These are phyloP conservation scores for Gila robusta DNA, from an alignment of 2,797 vertebrate genomes.

Conservation along the genomic window DNA sequence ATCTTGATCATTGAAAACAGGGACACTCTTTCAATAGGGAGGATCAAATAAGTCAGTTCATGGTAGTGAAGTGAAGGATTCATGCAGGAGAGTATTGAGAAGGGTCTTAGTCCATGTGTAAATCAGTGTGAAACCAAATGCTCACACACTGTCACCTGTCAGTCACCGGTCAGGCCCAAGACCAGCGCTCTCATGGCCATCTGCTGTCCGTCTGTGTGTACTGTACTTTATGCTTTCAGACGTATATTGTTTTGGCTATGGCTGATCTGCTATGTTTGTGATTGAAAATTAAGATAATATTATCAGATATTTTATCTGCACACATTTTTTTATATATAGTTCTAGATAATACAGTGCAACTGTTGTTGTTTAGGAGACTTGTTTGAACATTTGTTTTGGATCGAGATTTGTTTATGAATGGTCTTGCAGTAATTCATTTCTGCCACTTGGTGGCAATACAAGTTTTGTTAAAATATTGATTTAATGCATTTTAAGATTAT, in stretches of 20 bases:
- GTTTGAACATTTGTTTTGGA: not conserved
- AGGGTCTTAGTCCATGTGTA: conserved; percentile 50
- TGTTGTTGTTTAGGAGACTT: not conserved
- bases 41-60: not conserved
- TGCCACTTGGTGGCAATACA: conserved; percentile 27
- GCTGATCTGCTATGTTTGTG: not conserved
- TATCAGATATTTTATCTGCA: not conserved
- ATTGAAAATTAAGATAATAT: too few species aligned
- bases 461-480: not conserved
- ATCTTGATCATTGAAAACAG: not conserved
- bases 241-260: not conserved
- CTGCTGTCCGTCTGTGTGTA: conserved; percentile 37
- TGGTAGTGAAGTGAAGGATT: not conserved
- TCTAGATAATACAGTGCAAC: not conserved
- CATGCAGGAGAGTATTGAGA: conserved; percentile 43
- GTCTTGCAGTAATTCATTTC: not conserved
- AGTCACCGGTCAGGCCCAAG: conserved; percentile 63
- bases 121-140: conserved; percentile 59
- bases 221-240: not conserved
- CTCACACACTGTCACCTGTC: conserved; percentile 55
- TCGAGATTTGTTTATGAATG: not conserved
- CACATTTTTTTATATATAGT: not conserved
- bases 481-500: not conserved
- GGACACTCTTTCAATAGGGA: not conserved
- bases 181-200: conserved; percentile 47